phyloP scores from a whole-genome alignment of 2,888 invertebrate genomes.

The Phlogophora meticulosa region DNA sequence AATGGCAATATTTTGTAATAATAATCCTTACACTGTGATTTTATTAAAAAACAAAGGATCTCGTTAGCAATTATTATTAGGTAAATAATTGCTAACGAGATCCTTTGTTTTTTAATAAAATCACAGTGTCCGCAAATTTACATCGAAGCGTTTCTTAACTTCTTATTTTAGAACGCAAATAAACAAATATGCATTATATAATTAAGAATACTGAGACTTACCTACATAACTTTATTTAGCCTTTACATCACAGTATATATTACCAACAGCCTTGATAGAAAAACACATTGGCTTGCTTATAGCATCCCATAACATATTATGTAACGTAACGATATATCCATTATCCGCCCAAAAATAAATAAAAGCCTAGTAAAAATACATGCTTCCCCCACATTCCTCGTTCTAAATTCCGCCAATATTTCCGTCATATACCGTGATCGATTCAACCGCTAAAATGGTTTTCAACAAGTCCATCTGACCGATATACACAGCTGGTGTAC shows the following conservation, averaged over 20 bases:
- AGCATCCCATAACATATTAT: neutral
- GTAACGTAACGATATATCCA: neutral
- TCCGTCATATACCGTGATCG: conserved; percentile 33
- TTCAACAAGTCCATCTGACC: conserved; percentile 59
- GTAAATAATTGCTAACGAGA: too few species aligned
- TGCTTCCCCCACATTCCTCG: conserved; percentile 29
- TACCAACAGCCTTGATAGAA: neutral
- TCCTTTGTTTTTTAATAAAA: too few species aligned
- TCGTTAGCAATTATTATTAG: too few species aligned
- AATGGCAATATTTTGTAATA: too few species aligned
- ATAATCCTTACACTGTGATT: too few species aligned
- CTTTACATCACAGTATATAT: neutral
- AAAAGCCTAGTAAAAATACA: neutral
- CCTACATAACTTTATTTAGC: too few species aligned
- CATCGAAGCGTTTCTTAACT: too few species aligned
- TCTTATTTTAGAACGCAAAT: too few species aligned
- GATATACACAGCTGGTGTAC: conserved; percentile 59
- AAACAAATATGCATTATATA: too few species aligned
- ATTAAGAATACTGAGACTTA: neutral
- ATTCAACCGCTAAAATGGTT: conserved; percentile 43
- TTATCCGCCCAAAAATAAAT: neutral
- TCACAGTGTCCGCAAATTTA: too few species aligned
- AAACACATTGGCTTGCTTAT: neutral
- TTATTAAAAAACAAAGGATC: too few species aligned
- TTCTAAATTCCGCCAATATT: conserved; percentile 22